Evolutionary conservation across 2,888 invertebrate genomes (phyloP), one percentile per base, ranked within the genome.

Genomic region (Neoitamus cyanurus): DNA sequence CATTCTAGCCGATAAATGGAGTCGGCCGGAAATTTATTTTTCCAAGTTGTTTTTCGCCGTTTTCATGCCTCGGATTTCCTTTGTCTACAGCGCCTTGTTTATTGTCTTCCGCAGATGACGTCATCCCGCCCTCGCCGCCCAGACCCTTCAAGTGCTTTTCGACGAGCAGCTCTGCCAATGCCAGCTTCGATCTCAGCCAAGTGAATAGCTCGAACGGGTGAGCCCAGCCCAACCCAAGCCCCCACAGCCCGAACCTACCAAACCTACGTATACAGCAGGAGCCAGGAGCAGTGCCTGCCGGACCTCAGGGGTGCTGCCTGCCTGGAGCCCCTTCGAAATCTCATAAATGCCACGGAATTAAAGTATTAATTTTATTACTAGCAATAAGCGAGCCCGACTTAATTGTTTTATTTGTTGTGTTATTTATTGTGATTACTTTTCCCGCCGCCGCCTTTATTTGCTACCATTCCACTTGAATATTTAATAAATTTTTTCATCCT

Each of bases 91-190:
- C n/a, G 11, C 11, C 58, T 80, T 58, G 78, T 80, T 80, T 80
- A 80, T 80, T 80, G 78, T 80, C 37, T 80, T 80, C 78, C 46
- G 31, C 58, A 80, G 78, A 80, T 80, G 78, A 80, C 78, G 78
- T 80, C 78, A 80, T 58, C 11, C 78, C 78, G 58, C 34, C 78
- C n/a, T 58, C 78, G 6, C 78, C 78, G 7, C 48, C 58, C 48
- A 80, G 58, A 31, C 20, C 48, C 30, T 80, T 58, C 15, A 15
- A 25, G 58, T 25, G 31, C 1, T 58, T 80, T 20, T 58, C 20
- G 20, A 15, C 58, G 11, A 80, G 78, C 58, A 80, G 58, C 58
- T 80, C 78, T 20, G 7, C 78, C 58, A 58, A 80, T 58, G 20
- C 20, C 20, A 80, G 78, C 58, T 58, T 58, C 58, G 34, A 80